Percentiles rank a stretch among this genome's conserved stretches.
phyloP scores from a whole-genome alignment of 2,888 invertebrate species.

The Bombylius major region DNA sequence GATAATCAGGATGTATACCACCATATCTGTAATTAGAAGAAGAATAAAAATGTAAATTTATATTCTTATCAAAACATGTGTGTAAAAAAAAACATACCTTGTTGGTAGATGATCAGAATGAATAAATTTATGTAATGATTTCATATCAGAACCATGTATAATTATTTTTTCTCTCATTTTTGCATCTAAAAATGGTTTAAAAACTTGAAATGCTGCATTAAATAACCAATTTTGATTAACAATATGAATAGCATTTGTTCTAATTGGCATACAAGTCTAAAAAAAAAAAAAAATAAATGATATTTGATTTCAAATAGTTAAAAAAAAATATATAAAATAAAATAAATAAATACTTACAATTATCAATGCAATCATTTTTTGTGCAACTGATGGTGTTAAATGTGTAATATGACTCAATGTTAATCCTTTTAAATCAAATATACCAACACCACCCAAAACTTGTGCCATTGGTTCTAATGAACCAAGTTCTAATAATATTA shows the following conservation, averaged over 20 bases:
- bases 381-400: slow-evolving; percentile 56
- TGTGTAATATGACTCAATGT: slow-evolving; percentile 59
- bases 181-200: slow-evolving; percentile 60
- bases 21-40: slow-evolving; percentile 25
- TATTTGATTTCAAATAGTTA: no score
- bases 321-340: no score
- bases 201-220: slow-evolving; percentile 62
- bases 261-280: slow-evolving; percentile 60
- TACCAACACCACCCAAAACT: slow-evolving; percentile 60
- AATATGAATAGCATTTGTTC: slow-evolving; percentile 61
- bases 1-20: slow-evolving; percentile 51
- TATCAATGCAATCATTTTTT: slow-evolving; percentile 53
- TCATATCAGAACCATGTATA: slow-evolving; percentile 55
- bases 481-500: slow-evolving; percentile 58
- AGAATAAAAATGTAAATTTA: not conserved
- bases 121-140: slow-evolving; percentile 61
- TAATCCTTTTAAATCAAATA: slow-evolving; percentile 62
- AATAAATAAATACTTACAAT: slow-evolving; percentile 43
- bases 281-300: not conserved
- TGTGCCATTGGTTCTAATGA: slow-evolving; percentile 62
- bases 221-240: slow-evolving; percentile 73
- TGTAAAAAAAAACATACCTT: slow-evolving; percentile 22
- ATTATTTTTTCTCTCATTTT: slow-evolving; percentile 49
- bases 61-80: not conserved
- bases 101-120: slow-evolving; percentile 56